Base-by-base conservation (phyloP, 2,113 vertebrate genomes). In the Hypocryptadius cinnamomeus region DNA sequence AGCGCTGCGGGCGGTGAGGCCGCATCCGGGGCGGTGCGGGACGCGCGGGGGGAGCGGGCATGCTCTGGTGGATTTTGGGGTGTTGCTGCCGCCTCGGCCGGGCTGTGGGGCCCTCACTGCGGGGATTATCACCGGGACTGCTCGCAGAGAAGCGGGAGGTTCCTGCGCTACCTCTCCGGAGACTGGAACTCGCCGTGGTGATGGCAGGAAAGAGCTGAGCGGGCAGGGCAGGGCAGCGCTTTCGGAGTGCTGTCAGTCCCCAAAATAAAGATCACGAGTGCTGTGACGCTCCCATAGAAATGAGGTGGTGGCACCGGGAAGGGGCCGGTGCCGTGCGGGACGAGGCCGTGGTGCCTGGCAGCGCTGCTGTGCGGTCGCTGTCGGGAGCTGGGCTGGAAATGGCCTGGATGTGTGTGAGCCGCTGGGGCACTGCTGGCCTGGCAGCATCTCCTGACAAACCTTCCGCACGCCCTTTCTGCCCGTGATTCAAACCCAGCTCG, bases 1-100 rank as follows among this genome's bases (percentile, higher is more conserved):
- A 79, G 84, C 7, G 25, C 33, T 7, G 0, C 0, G 23, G 0
- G 2, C 28, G 0, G 35, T 2, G 3, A 0, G 1, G 16, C 18
- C 6, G 25, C 9, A 6, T 42, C 77, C 48, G 93, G 86, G 39
- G 16, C 20, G n/a, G 25, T 10, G 35, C 6, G 40, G n/a, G 10
- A 1, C 10, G 40, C 40, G 54, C 12, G 6, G 10, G 0, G 6
- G 0, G 0, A 2, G 20, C 19, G 5, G 30, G 3, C 13, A 0
- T 2, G 37, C 7, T 1, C 1, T 1, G 17, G 7, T 1, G 10
- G 3, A 0, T 5, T 6, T 22, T 5, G 22, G 6, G 9, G 17
- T 2, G 18, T 1, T 7, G 18, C 4, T 27, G 54, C 10, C 12
- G 6, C 13, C 31, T 25, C 6, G 35, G 44, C 15, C 12, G 24